These are phyloP conservation scores for Oligia fasciuncula DNA, from an alignment of 2,888 invertebrate genomes.

Conservation along the genomic window DNA sequence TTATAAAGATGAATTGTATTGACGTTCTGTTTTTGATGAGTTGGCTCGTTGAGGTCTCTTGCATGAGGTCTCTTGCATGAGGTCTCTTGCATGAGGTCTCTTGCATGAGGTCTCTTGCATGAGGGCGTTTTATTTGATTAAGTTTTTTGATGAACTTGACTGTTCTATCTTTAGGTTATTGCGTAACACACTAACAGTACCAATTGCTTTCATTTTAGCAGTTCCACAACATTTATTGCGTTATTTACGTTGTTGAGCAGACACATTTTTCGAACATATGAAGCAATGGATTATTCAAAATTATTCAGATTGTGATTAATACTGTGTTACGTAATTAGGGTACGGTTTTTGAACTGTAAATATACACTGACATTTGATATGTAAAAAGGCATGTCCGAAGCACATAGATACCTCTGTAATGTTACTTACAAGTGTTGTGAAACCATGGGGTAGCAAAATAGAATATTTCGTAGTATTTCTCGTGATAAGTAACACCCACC, in stretches of 20 bases:
- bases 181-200: too few relatives aligned
- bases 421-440: not conserved
- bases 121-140: slow-evolving; percentile 18
- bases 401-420: too few relatives aligned
- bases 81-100: too few relatives aligned
- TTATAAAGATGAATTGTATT: slow-evolving; percentile 66
- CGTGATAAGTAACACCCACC: slow-evolving; percentile 73
- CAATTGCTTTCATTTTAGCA: too few relatives aligned
- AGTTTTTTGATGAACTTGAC: slow-evolving; percentile 27
- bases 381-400: not conserved
- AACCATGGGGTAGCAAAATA: slow-evolving; percentile 52
- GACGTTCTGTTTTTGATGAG: slow-evolving; percentile 63
- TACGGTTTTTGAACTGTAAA: not conserved
- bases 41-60: slow-evolving; percentile 24
- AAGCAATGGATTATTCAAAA: too few relatives aligned
- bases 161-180: not conserved
- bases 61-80: slow-evolving; percentile 10
- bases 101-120: slow-evolving; percentile 27
- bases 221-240: too few relatives aligned
- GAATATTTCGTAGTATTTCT: slow-evolving; percentile 58
- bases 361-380: not conserved
- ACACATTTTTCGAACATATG: too few relatives aligned
- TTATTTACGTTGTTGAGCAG: too few relatives aligned
- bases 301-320: too few relatives aligned
- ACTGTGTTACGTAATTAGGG: too few relatives aligned